These are phyloP conservation scores for Ceryle rudis DNA, from an alignment of 2,797 vertebrate species.

Conservation along the genomic window DNA sequence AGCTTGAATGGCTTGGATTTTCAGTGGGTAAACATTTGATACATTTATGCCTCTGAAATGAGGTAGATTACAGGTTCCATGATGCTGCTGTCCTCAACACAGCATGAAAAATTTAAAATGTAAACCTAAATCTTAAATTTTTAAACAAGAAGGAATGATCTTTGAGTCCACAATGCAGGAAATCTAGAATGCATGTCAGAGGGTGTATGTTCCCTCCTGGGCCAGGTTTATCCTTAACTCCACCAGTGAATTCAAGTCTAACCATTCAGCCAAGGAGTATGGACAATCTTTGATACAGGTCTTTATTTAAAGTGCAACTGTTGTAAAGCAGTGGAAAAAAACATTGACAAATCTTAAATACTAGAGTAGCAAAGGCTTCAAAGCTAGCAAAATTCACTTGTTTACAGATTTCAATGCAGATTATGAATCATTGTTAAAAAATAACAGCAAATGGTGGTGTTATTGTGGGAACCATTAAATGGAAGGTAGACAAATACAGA, in stretches of 20 bases:
- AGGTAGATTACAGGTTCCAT: neutral
- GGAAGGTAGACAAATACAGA: neutral
- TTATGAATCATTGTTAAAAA: neutral
- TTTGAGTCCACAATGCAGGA: neutral
- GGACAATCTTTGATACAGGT: fast-evolving
- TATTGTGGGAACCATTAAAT: neutral
- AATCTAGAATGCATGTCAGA: neutral
- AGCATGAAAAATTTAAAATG: neutral
- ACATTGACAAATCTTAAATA: neutral
- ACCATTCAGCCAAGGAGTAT: neutral
- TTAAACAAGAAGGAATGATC: neutral
- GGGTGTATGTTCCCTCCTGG: neutral
- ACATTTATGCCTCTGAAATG: neutral
- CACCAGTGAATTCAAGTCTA: neutral
- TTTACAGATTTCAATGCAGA: neutral
- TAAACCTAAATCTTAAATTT: neutral
- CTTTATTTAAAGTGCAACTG: neutral
- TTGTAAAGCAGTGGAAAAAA: neutral
- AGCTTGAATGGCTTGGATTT: neutral
- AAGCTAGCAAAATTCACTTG: neutral
- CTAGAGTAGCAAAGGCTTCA: neutral
- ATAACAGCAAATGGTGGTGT: neutral
- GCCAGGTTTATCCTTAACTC: neutral
- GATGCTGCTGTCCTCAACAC: neutral
- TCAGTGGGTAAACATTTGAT: slow-evolving; percentile 4